Conservation (phyloP, 2,797 vertebrate genomes). For the Botia almorhae region DNA sequence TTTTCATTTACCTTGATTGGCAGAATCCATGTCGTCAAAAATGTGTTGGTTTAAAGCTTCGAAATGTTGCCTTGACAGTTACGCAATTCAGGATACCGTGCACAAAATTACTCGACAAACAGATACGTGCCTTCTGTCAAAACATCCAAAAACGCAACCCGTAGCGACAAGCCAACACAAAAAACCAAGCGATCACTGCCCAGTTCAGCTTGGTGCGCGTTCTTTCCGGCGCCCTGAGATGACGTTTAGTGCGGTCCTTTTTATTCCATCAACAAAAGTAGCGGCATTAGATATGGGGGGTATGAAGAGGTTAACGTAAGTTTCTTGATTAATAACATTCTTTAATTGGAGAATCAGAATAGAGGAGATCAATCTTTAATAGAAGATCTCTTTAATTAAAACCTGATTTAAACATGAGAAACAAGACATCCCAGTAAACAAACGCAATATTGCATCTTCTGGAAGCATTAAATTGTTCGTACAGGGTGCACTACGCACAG, state of each 20-base stretch:
- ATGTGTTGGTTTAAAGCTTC: constrained; percentile 16
- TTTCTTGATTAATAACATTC: no score
- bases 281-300: no score
- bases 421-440: no score
- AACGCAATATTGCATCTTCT: no score
- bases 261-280: not conserved
- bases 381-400: no score
- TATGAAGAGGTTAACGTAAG: no score
- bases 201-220: not conserved
- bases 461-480: no score
- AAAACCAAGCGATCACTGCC: not conserved
- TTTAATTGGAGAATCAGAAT: no score
- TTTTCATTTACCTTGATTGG: constrained; percentile 67
- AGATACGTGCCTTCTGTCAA: constrained; percentile 21
- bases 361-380: no score
- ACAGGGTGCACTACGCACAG: no score
- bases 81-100: not conserved
- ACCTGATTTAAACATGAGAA: no score
- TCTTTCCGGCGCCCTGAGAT: constrained; percentile 64
- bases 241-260: constrained; percentile 53
- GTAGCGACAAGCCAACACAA: constrained; percentile 55
- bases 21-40: constrained; percentile 65
- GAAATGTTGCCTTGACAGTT: constrained; percentile 6
- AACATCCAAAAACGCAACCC: constrained; percentile 60
- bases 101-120: not conserved